A percentile compares a stretch with the other conserved stretches of the same genome.
Evolutionary conservation across 2,113 vertebrate species (phyloP).

Genomic region (Alethe castanea): DNA sequence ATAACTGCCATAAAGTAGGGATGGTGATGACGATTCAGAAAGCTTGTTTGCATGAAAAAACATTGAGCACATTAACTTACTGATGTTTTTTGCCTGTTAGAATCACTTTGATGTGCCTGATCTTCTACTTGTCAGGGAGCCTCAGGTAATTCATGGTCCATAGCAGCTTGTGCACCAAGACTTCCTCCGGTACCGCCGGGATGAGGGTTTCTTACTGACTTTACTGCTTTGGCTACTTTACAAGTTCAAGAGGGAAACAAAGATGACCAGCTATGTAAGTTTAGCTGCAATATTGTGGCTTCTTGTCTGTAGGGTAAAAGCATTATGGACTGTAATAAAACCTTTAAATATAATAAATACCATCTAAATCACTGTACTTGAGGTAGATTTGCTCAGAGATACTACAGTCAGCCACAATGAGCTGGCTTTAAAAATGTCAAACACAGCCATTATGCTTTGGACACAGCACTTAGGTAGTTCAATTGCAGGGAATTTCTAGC

Average conservation of each 20-base stretch:
- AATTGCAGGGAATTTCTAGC: neutral
- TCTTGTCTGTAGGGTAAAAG: neutral
- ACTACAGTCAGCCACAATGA: neutral
- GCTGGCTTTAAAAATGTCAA: neutral
- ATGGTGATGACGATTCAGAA: neutral
- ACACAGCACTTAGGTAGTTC: neutral
- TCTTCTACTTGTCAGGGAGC: neutral
- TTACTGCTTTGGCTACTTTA: neutral
- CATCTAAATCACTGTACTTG: neutral
- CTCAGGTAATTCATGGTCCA: neutral
- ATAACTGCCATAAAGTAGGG: neutral
- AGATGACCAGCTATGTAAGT: neutral
- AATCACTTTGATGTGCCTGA: neutral
- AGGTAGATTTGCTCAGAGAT: neutral
- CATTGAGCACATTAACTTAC: fast-evolving
- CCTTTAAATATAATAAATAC: neutral
- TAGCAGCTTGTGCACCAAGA: neutral
- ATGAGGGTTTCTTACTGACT: neutral
- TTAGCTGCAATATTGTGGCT: conserved; percentile 5
- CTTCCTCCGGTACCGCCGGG: neutral
- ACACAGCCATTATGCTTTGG: neutral
- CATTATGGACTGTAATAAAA: neutral
- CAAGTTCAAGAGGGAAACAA: neutral
- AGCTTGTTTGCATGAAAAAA: neutral
- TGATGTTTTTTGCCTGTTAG: neutral